Evolutionary conservation across 2,113 vertebrate species (phyloP).

Genomic region (Cyphomyrus plagiostoma): DNA sequence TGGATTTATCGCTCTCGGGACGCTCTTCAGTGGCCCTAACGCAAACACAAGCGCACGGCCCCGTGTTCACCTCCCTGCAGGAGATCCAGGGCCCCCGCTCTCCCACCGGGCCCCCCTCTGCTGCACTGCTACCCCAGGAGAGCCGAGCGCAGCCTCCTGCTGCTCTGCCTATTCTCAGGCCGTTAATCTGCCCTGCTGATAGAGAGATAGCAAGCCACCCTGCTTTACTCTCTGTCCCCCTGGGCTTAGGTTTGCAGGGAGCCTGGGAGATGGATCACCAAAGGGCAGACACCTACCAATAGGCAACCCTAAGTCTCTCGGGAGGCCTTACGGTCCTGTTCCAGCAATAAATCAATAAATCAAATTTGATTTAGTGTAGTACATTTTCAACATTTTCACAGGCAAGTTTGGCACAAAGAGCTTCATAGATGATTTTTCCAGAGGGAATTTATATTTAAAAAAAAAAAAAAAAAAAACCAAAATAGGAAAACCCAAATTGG

Average conservation of each 20-base stretch:
- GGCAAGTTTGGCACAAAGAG: slow-evolving; percentile 1
- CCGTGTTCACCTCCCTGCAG: background rate
- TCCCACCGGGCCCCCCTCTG: background rate
- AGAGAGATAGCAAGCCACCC: slow-evolving; percentile 51
- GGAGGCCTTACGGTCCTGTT: slow-evolving; percentile 16
- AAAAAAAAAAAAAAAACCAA: background rate
- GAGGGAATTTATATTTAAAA: background rate
- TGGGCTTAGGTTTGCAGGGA: slow-evolving; percentile 42
- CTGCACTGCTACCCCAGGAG: slow-evolving; percentile 1
- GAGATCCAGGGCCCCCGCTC: background rate
- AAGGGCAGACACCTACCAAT: slow-evolving; percentile 47
- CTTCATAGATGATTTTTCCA: slow-evolving; percentile 4
- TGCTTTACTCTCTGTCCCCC: slow-evolving; percentile 53
- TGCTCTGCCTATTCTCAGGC: slow-evolving; percentile 55
- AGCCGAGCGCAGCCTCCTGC: slow-evolving; percentile 46
- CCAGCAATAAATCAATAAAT: slow-evolving; percentile 6
- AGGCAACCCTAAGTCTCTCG: slow-evolving; percentile 32
- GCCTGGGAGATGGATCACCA: slow-evolving; percentile 35
- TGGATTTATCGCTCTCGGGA: slow-evolving; percentile 52
- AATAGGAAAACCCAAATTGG: slow-evolving; percentile 4
- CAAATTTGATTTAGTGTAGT: background rate
- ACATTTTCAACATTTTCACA: slow-evolving; percentile 6
- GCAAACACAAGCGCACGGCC: slow-evolving; percentile 38
- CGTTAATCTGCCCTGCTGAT: slow-evolving; percentile 65
- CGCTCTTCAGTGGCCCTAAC: slow-evolving; percentile 47